Evolutionary conservation across 1,140 invertebrate species (phyloP), one percentile per base, ranked within the genome.

Genomic region (Uloborus diversus): DNA sequence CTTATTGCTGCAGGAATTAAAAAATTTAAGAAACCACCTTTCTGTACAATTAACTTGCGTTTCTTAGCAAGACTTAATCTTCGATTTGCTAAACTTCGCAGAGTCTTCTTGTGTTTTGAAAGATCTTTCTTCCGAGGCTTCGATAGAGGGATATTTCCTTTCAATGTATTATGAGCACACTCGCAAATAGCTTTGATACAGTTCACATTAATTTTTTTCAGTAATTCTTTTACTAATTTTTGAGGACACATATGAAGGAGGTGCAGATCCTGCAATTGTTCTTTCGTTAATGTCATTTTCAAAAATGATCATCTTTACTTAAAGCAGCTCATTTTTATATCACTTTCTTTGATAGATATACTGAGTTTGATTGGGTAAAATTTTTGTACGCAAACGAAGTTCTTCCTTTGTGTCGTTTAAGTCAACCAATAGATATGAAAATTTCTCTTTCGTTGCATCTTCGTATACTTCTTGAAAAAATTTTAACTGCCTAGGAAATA

Each of bases 361-460:
- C 37, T 42, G 37, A 42, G 37, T 42, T 42, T 42, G 37, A 42
- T 42, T 5, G 37, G 56, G 20, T 28, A 73, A n/a, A 32, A 73
- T 27, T 28, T 73, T 33, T 23, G 51, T 59, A 28, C n/a, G 25
- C 23, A 75, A 28, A 3, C 69, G 49, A 2, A 73, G 30, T 7
- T 73, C 30, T 25, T 73, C 47, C 13, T 23, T 23, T 28, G 69
- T 73, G 20, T 73, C 35, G 17, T 17, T 56, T 27, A 73, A 73
- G 37, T 73, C 69, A n/a, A 73, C 25, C 25, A 73, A 73, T n/a
- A 56, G 32, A 59, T 73, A 73, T 3, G 51, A 32, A 57, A 30
- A 73, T 35, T 23, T 23, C 7, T 59, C 20, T 56, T 35, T 73
- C 17, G 69, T 73, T 32, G 69, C 69, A 23, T 73, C 69, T 35